Evolutionary conservation across 2,113 vertebrate genomes (phyloP).

Genomic region (Podiceps cristatus): DNA sequence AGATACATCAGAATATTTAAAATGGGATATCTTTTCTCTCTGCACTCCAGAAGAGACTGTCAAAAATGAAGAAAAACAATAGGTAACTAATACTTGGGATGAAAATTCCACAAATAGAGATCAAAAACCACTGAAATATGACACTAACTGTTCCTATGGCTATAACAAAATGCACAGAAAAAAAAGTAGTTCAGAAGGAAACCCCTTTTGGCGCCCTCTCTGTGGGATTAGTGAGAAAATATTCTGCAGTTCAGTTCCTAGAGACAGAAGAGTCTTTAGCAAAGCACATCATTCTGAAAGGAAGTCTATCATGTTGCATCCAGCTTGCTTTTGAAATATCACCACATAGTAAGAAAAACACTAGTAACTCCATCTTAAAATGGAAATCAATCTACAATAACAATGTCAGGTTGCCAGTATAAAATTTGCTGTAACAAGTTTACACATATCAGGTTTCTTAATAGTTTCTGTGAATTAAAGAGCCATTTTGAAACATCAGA

Average conservation of each 20-base stretch:
- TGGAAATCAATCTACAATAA: not conserved
- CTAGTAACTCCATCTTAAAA: not conserved
- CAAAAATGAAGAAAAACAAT: not conserved
- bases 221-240: not conserved
- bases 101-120: not conserved
- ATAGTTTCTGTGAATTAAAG: not conserved
- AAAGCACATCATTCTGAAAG: not conserved
- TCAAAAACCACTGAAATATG: not conserved
- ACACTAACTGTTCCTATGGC: not conserved
- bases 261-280: not conserved
- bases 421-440: not conserved
- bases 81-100: not conserved
- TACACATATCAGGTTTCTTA: not conserved
- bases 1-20: not conserved
- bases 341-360: not conserved
- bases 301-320: not conserved
- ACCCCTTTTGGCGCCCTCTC: accelerated
- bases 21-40: not conserved
- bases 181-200: not conserved
- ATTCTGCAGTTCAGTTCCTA: not conserved
- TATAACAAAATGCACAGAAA: not conserved
- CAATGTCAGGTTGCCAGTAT: not conserved
- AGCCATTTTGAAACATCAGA: not conserved
- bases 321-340: not conserved
- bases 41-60: not conserved